Evolutionary conservation across 1,140 invertebrate genomes (phyloP).

Genomic region (Lepidurus packardi): DNA sequence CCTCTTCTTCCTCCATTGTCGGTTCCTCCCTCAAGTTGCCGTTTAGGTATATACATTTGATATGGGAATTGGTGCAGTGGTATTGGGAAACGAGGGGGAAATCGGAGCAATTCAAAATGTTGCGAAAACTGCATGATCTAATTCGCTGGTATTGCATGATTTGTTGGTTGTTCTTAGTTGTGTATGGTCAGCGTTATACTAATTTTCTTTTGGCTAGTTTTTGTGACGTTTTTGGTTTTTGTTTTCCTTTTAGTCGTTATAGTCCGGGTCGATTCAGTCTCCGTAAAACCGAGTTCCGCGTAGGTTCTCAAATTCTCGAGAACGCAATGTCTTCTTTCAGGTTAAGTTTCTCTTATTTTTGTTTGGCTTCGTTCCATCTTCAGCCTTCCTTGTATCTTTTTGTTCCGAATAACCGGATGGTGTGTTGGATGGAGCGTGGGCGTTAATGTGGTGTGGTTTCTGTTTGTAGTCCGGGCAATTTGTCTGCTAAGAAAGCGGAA

Average conservation of each 20-base stretch:
- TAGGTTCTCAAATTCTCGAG: constrained; percentile 62
- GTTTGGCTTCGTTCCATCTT: background rate
- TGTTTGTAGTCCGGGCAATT: constrained; percentile 63
- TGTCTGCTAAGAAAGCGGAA: constrained; percentile 81
- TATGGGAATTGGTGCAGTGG: constrained; percentile 1
- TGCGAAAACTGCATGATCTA: background rate
- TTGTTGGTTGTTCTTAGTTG: constrained; percentile 32
- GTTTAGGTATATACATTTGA: constrained; percentile 61
- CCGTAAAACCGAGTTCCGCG: constrained; percentile 64
- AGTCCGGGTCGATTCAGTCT: constrained; percentile 67
- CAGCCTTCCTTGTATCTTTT: background rate
- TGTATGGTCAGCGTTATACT: background rate
- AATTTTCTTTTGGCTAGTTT: constrained; percentile 37
- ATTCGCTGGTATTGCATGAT: background rate
- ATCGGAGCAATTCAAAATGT: background rate
- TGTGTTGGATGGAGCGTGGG: background rate
- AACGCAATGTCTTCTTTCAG: constrained; percentile 63
- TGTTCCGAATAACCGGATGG: background rate
- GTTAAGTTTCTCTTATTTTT: constrained; percentile 46
- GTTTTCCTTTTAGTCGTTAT: constrained; percentile 58
- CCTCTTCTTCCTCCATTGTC: constrained; percentile 49
- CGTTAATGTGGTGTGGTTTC: constrained; percentile 28
- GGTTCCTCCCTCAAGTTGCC: constrained; percentile 73
- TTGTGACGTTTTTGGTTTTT: constrained; percentile 38
- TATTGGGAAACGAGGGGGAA: background rate